Evolutionary conservation across 2,888 invertebrate species (phyloP), one percentile per base, ranked within the genome.

Genomic region (Camptogramma bilineatum): DNA sequence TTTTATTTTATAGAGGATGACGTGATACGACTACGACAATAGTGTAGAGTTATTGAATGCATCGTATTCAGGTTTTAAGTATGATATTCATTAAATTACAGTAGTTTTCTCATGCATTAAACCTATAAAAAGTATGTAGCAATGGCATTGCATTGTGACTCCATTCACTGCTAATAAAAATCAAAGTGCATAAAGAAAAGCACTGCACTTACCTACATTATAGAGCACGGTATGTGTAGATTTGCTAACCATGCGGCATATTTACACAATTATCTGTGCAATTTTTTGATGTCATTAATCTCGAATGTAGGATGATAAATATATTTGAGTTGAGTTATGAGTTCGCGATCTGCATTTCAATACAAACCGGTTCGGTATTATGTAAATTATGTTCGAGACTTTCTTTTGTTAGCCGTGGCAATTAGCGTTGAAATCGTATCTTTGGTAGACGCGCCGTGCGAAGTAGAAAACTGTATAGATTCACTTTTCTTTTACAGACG

Each of bases 361-460:
- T 68, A 56, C 58, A 34, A 69, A 61, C 66, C 58, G 64, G 72
- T 63, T 64, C 62, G 28, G 63, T 68, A 68, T 84, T 82, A 84
- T 82, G 83, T 80, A 84, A 84, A 84, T 81, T 68, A 70, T 63
- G 67, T 66, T 66, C 78, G 70, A 66, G 66, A 84, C 84, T 84
- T 84, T 84, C 84, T 79, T 83, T 75, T 79, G 78, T 81, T 78
- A 78, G 76, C 73, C 62, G 63, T 66, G 39, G 66, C 72, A 76
- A 81, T 84, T 82, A 81, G 73, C 78, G 73, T 70, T 31, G 57
- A 61, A 73, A 73, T 76, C 68, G 70, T 73, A 73, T 77, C 58
- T 64, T 54, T 61, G 52, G 65, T 55, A 52, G 60, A 62, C 51
- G 54, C 47, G 57, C 50, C 50, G 62, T 48, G 58, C 28, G 62